These are phyloP conservation scores for Proisotoma minuta DNA, from an alignment of 2,888 invertebrate species.

Conservation along the genomic window DNA sequence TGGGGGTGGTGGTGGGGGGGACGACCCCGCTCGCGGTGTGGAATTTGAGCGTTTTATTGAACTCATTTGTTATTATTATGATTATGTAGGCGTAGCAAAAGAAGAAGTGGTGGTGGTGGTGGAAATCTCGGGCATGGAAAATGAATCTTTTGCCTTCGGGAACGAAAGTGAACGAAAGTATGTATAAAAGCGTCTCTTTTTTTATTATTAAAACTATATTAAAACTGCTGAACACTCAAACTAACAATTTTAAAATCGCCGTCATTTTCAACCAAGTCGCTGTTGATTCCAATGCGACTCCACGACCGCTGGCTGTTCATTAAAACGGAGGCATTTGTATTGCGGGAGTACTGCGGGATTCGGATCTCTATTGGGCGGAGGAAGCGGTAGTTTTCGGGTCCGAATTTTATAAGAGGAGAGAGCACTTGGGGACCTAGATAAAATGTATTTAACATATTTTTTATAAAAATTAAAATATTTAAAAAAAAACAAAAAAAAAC, in stretches of 20 bases:
- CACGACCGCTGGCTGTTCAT: conserved; percentile 22
- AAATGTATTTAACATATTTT: not conserved
- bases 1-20: too few species aligned
- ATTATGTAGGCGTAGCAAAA: too few species aligned
- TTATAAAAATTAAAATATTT: not conserved
- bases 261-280: not conserved
- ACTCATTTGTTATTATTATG: too few species aligned
- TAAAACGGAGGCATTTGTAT: conserved; percentile 18
- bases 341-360: conserved; percentile 25
- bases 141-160: too few species aligned
- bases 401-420: conserved; percentile 27
- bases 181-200: too few species aligned
- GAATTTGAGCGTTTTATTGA: too few species aligned
- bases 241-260: conserved; percentile 21
- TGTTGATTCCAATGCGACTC: conserved; percentile 24
- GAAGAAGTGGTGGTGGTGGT: too few species aligned
- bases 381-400: conserved; percentile 26
- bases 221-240: conserved; percentile 27
- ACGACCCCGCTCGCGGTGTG: too few species aligned
- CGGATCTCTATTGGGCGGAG: conserved; percentile 24
- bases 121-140: too few species aligned
- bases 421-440: too few species aligned
- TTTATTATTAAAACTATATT: too few species aligned
- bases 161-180: too few species aligned
- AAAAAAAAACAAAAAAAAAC: not conserved